Base-by-base conservation (phyloP, 2,888 invertebrate genomes). In the Boloria selene region DNA sequence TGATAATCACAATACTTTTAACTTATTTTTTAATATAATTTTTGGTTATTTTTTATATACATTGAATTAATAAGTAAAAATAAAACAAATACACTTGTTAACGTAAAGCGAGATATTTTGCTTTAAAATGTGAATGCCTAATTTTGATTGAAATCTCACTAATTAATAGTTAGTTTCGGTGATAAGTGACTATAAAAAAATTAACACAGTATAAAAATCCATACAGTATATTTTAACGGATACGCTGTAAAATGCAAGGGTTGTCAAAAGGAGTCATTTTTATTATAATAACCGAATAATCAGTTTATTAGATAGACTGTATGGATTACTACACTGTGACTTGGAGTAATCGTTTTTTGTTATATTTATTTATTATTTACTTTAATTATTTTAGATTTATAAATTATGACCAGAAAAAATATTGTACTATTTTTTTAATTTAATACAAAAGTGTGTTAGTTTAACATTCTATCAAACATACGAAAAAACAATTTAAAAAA, bases 361-460 rank as follows among this genome's bases (percentile, higher is more conserved):
- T 58, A 58, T 58, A 13, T 42, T 55, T 58, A 58, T 58, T 58
- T 58, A 58, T 58, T 58, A 47, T 56, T 47, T 58, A 58, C 14
- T 38, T 7, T 38, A 38, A 38, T 10, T 38, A 10, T 38, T 47
- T 4, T 58, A 58, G 56, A 26, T n/a, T 58, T 47, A 47, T 47
- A 45, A 26, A 47, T 58, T 26, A 47, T 13, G 56, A 58, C 45
- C 16, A 3, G 45, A 58, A n/a, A 42, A 58, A 58, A 45, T 58
- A 58, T 26, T 58, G 56, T 26, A 47, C 16, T 45, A 1, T 10
- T 38, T 38, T 38, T 31, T 7, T 38, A 10, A 38, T 38, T 38
- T 38, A 38, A 38, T 10, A 38, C 7, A 10, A 38, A 38, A 38
- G 31, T 38, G 31, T 38, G 31, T 10, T 10, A 38, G 1, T 38